Evolutionary conservation across 2,888 invertebrate genomes (phyloP).

Genomic region (Agrochola lota): DNA sequence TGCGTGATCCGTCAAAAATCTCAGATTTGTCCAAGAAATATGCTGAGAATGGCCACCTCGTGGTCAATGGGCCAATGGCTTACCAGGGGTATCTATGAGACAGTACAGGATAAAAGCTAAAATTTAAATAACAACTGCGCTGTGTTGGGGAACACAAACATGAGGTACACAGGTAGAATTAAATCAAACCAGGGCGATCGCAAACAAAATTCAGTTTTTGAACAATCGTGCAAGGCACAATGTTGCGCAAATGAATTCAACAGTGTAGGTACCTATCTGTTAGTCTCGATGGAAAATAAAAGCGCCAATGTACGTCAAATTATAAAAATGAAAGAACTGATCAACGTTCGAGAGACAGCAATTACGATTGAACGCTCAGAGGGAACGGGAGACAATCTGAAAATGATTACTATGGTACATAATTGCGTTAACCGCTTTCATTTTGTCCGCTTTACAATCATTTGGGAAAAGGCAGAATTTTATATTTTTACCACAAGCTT

Average conservation of each 20-base stretch:
- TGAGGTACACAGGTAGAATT: not conserved
- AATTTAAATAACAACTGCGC: not conserved
- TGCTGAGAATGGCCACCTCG: not conserved
- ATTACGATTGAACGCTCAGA: slow-evolving; percentile 37
- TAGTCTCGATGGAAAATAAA: not conserved
- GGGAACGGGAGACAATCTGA: slow-evolving; percentile 30
- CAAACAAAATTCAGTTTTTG: slow-evolving; percentile 19
- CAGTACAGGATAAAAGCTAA: not conserved
- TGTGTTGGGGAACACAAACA: not conserved
- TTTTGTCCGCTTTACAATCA: slow-evolving; percentile 20
- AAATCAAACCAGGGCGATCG: slow-evolving; percentile 10
- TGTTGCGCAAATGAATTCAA: not conserved
- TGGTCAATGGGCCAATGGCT: not conserved
- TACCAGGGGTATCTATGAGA: not conserved
- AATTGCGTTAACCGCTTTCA: slow-evolving; percentile 35
- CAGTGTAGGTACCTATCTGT: not conserved
- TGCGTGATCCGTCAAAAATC: not conserved
- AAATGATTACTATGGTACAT: slow-evolving; percentile 43
- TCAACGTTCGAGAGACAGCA: slow-evolving; percentile 17
- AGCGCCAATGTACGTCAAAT: not conserved
- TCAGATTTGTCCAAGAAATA: not conserved
- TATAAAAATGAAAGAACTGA: slow-evolving; percentile 29
- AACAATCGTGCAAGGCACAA: slow-evolving; percentile 2
- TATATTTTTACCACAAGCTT: not conserved
- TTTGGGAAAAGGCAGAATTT: slow-evolving; percentile 17